Conservation (phyloP, 2,113 vertebrate species). For the Sus scrofa region DNA sequence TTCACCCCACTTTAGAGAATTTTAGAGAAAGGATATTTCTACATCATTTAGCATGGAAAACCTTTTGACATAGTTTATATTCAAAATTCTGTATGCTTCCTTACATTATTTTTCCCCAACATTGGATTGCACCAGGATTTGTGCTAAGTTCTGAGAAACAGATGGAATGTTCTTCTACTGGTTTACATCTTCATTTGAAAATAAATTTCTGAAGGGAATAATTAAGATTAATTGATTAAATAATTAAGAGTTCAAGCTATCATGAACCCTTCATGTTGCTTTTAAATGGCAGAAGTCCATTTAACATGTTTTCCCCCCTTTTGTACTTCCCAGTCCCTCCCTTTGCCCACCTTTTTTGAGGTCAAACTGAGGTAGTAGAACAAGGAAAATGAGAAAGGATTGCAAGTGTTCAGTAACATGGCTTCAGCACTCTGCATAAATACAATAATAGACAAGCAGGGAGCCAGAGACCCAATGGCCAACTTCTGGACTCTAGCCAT, state of each 20-base stretch:
- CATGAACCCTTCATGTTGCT: background rate
- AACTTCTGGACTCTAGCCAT: background rate
- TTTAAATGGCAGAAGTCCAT: background rate
- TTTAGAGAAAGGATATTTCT: conserved; percentile 14
- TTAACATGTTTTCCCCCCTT: background rate
- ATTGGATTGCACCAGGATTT: conserved; percentile 1
- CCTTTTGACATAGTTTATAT: conserved; percentile 1
- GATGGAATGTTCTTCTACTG: background rate
- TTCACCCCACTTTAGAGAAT: background rate
- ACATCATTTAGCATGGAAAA: background rate
- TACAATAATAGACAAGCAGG: background rate
- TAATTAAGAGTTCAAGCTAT: conserved; percentile 17
- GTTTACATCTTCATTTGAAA: conserved; percentile 57
- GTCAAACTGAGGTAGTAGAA: background rate
- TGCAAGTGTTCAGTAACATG: background rate
- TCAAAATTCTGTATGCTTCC: conserved; percentile 10
- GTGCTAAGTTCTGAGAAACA: conserved; percentile 1
- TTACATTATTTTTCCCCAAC: background rate
- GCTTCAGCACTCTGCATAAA: background rate
- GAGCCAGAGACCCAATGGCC: background rate
- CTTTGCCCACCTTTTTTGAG: background rate
- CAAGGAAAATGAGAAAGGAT: background rate
- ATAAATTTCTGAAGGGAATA: conserved; percentile 6
- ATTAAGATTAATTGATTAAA: no score
- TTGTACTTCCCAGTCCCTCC: background rate